Conservation (phyloP, 2,888 invertebrate species). For the Bombylius major region DNA sequence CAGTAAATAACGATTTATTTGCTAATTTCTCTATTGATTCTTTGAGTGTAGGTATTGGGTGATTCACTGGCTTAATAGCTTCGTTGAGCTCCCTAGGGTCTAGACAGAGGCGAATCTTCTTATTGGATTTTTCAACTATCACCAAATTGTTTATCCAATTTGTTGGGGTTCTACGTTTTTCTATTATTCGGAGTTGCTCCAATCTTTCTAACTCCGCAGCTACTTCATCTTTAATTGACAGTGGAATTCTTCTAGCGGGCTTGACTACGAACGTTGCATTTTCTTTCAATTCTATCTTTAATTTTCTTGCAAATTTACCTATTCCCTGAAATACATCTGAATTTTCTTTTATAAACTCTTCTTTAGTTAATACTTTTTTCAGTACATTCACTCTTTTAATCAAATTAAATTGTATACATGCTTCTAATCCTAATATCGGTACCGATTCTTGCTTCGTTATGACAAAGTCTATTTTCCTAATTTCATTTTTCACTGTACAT, state of each 20-base stretch:
- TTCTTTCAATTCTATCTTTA: slow-evolving; percentile 1
- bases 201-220: slow-evolving; percentile 1
- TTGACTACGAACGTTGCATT: not conserved
- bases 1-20: slow-evolving; percentile 17
- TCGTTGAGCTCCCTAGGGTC: slow-evolving; percentile 18
- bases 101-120: slow-evolving; percentile 15
- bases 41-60: slow-evolving; percentile 18
- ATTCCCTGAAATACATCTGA: slow-evolving; percentile 1
- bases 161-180: not conserved
- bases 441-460: not conserved
- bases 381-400: not conserved
- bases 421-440: slow-evolving; percentile 2
- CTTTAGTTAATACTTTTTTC: not conserved
- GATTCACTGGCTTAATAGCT: slow-evolving; percentile 17
- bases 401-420: not conserved
- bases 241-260: slow-evolving; percentile 2
- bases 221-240: not conserved
- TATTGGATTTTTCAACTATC: slow-evolving; percentile 16
- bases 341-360: slow-evolving; percentile 1
- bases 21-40: slow-evolving; percentile 17
- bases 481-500: not conserved
- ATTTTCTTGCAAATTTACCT: not conserved
- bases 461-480: not conserved
- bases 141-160: slow-evolving; percentile 10
- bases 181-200: not conserved